Evolutionary conservation across 2,797 vertebrate species (phyloP).

Genomic region (Myotis planiceps): DNA sequence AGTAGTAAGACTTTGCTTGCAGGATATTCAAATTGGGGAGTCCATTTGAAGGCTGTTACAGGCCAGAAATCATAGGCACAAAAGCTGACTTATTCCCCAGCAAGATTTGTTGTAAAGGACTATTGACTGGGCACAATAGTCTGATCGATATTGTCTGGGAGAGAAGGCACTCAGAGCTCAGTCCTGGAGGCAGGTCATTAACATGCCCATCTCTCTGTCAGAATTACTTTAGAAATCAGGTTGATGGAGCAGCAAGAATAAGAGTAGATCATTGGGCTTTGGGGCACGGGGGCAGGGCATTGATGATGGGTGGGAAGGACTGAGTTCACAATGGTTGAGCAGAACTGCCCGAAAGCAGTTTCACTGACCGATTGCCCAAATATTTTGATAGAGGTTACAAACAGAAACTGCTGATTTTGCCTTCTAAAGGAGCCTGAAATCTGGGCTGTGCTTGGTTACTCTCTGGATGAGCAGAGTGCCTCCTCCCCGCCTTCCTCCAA

Average conservation of each 20-base stretch:
- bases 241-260: conserved; percentile 59
- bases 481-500: rapidly evolving
- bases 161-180: conserved; percentile 42
- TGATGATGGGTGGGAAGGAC: not conserved
- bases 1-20: conserved; percentile 32
- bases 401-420: not conserved
- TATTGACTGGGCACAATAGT: conserved; percentile 71
- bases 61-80: conserved; percentile 17
- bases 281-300: not conserved
- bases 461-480: not conserved
- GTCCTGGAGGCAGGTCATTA: not conserved
- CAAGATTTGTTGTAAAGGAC: conserved; percentile 63
- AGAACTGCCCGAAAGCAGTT: not conserved
- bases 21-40: not conserved
- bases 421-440: not conserved
- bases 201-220: conserved; percentile 46
- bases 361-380: not conserved
- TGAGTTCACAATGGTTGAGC: not conserved
- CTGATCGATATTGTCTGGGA: conserved; percentile 74
- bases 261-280: conserved; percentile 8
- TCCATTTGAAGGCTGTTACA: conserved; percentile 37
- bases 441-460: not conserved
- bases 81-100: not conserved
- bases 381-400: not conserved
- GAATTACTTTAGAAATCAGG: conserved; percentile 60